Evolutionary conservation across 2,797 vertebrate genomes (phyloP).

Genomic region (Amniataba percoides): DNA sequence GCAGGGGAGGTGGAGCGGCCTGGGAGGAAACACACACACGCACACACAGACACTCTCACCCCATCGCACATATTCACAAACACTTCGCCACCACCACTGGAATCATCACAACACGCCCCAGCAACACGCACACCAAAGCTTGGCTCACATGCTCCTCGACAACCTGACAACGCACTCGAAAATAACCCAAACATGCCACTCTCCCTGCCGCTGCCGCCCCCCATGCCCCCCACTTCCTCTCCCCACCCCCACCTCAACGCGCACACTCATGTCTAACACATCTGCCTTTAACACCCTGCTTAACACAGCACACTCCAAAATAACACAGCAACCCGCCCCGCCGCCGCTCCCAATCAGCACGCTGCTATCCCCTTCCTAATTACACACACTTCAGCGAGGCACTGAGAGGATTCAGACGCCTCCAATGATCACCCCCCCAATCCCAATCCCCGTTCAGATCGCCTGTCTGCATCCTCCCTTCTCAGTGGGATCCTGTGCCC

Average conservation of each 20-base stretch:
- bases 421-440: constrained; percentile 42
- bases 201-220: constrained; percentile 19
- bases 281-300: constrained; percentile 74
- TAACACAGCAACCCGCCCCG: constrained; percentile 65
- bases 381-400: constrained; percentile 63
- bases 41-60: constrained; percentile 23
- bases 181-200: constrained; percentile 63
- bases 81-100: constrained; percentile 48
- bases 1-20: constrained; percentile 68
- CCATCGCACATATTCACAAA: constrained; percentile 47
- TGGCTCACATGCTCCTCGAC: constrained; percentile 60
- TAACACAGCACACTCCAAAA: constrained; percentile 68
- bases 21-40: constrained; percentile 61
- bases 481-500: constrained; percentile 56
- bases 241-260: constrained; percentile 34
- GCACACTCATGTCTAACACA: constrained; percentile 56
- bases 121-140: constrained; percentile 45
- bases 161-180: constrained; percentile 54
- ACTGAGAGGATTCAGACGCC: constrained; percentile 46
- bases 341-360: constrained; percentile 67
- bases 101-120: constrained; percentile 54
- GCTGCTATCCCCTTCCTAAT: constrained; percentile 63
- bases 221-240: neutral
- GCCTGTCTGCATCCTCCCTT: constrained; percentile 34
- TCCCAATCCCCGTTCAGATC: constrained; percentile 38